Conservation (phyloP, 2,113 vertebrate species). For the Carassius gibelio region DNA sequence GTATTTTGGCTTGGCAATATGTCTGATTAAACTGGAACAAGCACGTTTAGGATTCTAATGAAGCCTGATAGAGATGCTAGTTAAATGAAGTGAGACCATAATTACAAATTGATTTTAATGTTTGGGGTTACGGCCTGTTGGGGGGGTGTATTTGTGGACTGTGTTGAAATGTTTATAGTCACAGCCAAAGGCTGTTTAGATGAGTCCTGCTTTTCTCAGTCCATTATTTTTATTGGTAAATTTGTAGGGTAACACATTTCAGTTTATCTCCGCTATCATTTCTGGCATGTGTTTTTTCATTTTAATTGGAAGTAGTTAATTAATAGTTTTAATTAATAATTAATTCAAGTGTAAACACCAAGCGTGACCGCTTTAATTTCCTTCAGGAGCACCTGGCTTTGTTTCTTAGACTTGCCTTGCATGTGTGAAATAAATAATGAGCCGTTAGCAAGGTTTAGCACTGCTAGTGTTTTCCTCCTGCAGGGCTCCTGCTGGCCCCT, state of each 20-base stretch:
- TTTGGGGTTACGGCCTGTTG: constrained; percentile 34
- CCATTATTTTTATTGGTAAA: neutral
- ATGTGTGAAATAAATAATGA: constrained; percentile 34
- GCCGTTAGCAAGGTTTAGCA: neutral
- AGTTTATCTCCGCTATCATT: neutral
- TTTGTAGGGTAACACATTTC: neutral
- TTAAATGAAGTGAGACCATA: constrained; percentile 53
- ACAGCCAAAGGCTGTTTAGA: neutral
- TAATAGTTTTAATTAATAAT: too few species aligned
- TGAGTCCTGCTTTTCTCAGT: neutral
- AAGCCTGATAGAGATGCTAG: constrained; percentile 52
- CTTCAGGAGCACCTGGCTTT: neutral
- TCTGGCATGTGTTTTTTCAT: neutral
- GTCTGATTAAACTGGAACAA: constrained; percentile 40
- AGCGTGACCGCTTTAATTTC: neutral
- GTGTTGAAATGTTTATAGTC: neutral
- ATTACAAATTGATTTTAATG: constrained; percentile 60
- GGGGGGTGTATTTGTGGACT: neutral
- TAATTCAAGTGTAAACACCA: constrained; percentile 2
- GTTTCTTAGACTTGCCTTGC: constrained; percentile 3
- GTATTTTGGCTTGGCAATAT: neutral
- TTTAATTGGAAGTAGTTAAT: neutral
- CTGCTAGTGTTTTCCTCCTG: constrained; percentile 11
- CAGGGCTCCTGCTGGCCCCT: neutral
- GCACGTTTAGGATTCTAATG: constrained; percentile 48